Evolutionary conservation across 2,888 invertebrate species (phyloP).

Genomic region (Gari tellinella): DNA sequence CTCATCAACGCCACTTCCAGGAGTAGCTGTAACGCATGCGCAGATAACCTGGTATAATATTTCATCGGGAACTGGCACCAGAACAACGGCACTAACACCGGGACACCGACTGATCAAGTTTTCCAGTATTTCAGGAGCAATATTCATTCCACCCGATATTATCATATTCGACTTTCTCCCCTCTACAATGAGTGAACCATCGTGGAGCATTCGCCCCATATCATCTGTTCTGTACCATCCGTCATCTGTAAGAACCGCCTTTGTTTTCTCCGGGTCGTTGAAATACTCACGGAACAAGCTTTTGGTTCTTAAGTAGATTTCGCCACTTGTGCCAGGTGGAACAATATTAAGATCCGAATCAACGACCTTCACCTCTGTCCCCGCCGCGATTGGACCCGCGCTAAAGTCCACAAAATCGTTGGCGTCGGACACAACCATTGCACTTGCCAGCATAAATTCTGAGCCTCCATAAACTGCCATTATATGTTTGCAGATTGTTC

Average conservation of each 20-base stretch:
- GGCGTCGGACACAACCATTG: neutral
- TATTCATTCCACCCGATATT: constrained; percentile 30
- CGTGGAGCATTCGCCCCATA: constrained; percentile 30
- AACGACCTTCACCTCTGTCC: constrained; percentile 1
- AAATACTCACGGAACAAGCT: constrained; percentile 5
- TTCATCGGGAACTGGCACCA: constrained; percentile 53
- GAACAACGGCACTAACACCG: constrained; percentile 20
- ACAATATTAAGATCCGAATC: constrained; percentile 1
- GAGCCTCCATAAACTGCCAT: constrained; percentile 10
- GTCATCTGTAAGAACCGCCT: constrained; percentile 2
- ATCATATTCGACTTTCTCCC: constrained; percentile 39
- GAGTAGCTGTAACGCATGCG: constrained; percentile 50
- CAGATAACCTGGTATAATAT: constrained; percentile 52
- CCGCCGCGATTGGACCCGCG: neutral
- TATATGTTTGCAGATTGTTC: constrained; percentile 9
- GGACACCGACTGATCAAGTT: constrained; percentile 16
- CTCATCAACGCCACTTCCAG: constrained; percentile 42
- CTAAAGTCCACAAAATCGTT: too few relatives aligned
- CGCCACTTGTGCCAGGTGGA: constrained; percentile 10
- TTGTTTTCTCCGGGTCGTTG: constrained; percentile 16
- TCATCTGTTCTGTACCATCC: constrained; percentile 26
- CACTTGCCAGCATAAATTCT: neutral
- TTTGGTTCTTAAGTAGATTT: constrained; percentile 5
- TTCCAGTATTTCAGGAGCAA: constrained; percentile 37
- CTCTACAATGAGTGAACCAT: constrained; percentile 26